Evolutionary conservation across 1,140 invertebrate genomes (phyloP), one percentile per base, ranked within the genome.

Genomic region (Drosophila kohkoa): DNA sequence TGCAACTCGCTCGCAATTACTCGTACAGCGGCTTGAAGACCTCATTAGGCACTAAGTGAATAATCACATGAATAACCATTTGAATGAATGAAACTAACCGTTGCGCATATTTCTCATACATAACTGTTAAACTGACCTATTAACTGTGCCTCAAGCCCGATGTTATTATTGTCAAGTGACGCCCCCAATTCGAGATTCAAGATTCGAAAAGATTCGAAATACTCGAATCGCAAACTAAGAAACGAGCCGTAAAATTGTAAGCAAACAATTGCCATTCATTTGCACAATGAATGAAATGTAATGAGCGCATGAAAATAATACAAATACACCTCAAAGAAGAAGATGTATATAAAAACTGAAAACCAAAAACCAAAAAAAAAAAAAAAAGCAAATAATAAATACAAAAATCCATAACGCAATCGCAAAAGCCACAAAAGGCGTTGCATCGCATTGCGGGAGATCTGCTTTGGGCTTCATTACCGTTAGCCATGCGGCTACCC

Each of bases 221-320:
- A 46, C n/a, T 16, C 48, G 3, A 54, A 55, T 32, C 1, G 30
- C 13, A 54, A 25, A 16, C 28, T 54, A 35, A 54, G 62, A 65
- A 81, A 85, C 64, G 59, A 85, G 60, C 69, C 70, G 67, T 69
- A 32, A 69, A 83, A 83, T 74, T 63, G 57, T 54, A 74, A 59
- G 75, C 70, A 62, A 75, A 86, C 82, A 81, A 86, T 81, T 76
- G 75, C 81, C 78, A 79, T 86, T 79, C 82, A 86, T 86, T 86
- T 86, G 70, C 70, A 75, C 79, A 86, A 82, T 82, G 79, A 86
- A 81, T 79, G 64, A 75, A 81, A 68, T 77, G 78, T 77, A 85
- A 85, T 78, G 82, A 78, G 72, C 59, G 45, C 55, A 59, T 48
- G 58, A 78, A 81, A 52, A 79, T 71, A 67, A 74, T 75, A 78